phyloP scores from a whole-genome alignment of 2,888 invertebrate genomes.

The Ecdyonurus torrentis region DNA sequence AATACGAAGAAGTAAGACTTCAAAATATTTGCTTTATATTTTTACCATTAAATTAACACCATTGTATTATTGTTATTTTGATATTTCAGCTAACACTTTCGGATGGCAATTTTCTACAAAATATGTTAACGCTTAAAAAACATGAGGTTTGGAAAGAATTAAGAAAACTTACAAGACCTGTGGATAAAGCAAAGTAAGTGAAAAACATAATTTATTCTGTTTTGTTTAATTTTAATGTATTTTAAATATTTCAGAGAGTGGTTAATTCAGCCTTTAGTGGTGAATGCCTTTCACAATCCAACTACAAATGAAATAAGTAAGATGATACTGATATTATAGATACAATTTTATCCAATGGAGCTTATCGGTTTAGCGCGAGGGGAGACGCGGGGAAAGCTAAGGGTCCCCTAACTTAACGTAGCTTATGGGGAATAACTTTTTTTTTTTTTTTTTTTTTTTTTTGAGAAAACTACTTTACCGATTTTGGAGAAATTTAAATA shows the following conservation, averaged over 20 bases:
- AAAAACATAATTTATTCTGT: too few species aligned
- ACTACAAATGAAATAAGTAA: slow-evolving; percentile 36
- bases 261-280: slow-evolving; percentile 28
- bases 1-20: slow-evolving; percentile 29
- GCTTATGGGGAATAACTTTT: too few species aligned
- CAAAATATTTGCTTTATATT: background rate
- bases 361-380: too few species aligned
- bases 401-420: too few species aligned
- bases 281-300: slow-evolving; percentile 41
- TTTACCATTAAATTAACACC: background rate
- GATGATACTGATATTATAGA: slow-evolving; percentile 9
- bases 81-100: slow-evolving; percentile 19
- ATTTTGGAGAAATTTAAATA: too few species aligned
- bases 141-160: slow-evolving; percentile 21
- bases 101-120: slow-evolving; percentile 21
- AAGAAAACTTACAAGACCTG: slow-evolving; percentile 19
- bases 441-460: too few species aligned
- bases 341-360: too few species aligned
- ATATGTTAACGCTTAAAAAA: slow-evolving; percentile 20
- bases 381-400: too few species aligned
- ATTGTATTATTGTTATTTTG: background rate
- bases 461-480: too few species aligned
- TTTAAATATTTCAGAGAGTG: slow-evolving; percentile 19
- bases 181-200: slow-evolving; percentile 20
- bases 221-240: background rate